A percentile compares a stretch with the other conserved stretches of the same genome.
phyloP scores from a whole-genome alignment of 2,888 invertebrate genomes.

The Ischnus inquisitorius region DNA sequence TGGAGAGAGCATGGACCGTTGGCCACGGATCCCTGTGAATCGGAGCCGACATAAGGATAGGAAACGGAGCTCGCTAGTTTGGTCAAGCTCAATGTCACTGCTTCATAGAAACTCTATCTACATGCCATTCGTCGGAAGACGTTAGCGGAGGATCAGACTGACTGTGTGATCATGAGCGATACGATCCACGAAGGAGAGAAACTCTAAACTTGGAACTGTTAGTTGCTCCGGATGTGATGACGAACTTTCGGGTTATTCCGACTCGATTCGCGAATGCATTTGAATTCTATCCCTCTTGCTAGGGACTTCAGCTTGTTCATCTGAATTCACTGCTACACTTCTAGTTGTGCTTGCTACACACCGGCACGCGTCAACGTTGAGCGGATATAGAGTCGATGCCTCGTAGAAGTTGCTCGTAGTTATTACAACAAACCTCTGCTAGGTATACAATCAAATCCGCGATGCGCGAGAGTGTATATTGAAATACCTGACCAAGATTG shows the following conservation, averaged over 20 bases:
- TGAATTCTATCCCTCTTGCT: conserved; percentile 18
- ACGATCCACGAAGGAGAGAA: conserved; percentile 46
- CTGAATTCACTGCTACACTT: not conserved
- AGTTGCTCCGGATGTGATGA: conserved; percentile 26
- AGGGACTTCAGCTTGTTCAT: not conserved
- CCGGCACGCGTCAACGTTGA: not conserved
- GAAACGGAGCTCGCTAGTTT: conserved; percentile 23
- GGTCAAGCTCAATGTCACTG: conserved; percentile 42
- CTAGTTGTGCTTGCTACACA: not conserved
- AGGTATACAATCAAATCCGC: not conserved
- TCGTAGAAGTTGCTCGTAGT: not conserved
- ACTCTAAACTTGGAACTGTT: conserved; percentile 51
- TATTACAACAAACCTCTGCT: not conserved
- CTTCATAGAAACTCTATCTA: conserved; percentile 49
- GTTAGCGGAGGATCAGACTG: conserved; percentile 39
- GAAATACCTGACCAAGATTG: conserved; percentile 28
- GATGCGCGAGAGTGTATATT: not conserved
- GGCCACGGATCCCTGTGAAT: conserved; percentile 23
- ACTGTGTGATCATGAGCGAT: conserved; percentile 44
- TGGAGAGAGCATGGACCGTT: conserved; percentile 9
- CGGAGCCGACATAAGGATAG: conserved; percentile 18
- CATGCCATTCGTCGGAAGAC: conserved; percentile 51
- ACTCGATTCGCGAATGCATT: conserved; percentile 27
- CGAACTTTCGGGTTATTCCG: conserved; percentile 26
- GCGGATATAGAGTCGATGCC: not conserved